phyloP scores from a whole-genome alignment of 64 coral and sea anemone genomes.

The Dendronephthya gigantea region DNA sequence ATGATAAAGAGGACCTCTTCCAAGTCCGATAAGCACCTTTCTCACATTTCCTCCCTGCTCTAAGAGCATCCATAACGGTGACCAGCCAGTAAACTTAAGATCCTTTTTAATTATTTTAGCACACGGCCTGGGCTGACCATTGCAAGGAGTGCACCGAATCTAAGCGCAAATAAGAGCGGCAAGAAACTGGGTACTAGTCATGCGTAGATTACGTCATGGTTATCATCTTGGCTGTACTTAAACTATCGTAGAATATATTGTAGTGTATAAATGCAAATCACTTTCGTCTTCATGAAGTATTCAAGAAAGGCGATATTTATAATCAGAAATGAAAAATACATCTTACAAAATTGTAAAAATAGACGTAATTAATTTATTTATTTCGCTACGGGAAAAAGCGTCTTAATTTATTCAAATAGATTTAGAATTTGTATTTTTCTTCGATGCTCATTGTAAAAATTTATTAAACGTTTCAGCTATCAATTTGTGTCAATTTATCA shows the following conservation, averaged over 20 bases:
- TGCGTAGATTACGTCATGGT: too few relatives aligned
- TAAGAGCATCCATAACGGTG: too few relatives aligned
- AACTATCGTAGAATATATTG: too few relatives aligned
- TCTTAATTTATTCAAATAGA: background rate
- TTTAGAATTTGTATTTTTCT: background rate
- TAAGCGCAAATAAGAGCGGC: background rate
- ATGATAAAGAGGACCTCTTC: too few relatives aligned
- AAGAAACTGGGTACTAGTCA: too few relatives aligned
- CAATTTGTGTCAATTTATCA: background rate
- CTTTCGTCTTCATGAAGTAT: background rate
- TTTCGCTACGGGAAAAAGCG: background rate
- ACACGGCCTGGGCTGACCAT: background rate
- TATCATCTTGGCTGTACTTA: too few relatives aligned
- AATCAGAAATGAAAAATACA: background rate
- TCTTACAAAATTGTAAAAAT: background rate
- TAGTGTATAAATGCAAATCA: too few relatives aligned
- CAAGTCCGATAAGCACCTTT: too few relatives aligned
- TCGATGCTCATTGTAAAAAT: background rate
- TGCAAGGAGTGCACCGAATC: background rate
- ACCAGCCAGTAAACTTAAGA: too few relatives aligned
- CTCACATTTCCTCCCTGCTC: too few relatives aligned
- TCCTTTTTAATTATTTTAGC: background rate
- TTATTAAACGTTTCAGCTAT: background rate
- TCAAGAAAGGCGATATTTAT: background rate
- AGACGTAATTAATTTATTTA: background rate